phyloP scores from a whole-genome alignment of 2,888 invertebrate genomes.

The Leucophenga montana region DNA sequence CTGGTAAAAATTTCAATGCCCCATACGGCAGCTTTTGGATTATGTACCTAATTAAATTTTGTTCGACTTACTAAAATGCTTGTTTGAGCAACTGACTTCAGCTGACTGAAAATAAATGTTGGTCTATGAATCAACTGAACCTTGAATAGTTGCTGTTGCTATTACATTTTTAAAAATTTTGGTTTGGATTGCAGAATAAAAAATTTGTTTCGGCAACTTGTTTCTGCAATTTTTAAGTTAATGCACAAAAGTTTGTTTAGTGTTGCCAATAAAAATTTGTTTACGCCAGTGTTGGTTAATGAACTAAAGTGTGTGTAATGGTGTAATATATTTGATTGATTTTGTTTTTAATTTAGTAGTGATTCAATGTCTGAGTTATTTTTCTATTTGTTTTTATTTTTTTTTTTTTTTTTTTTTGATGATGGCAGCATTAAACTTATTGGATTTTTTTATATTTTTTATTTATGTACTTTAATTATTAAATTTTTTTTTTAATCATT shows the following conservation, averaged over 20 bases:
- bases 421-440: slow-evolving; percentile 48
- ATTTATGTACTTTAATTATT: slow-evolving; percentile 40
- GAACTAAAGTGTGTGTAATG: neutral
- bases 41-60: too few species aligned
- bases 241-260: neutral
- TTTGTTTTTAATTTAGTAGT: neutral
- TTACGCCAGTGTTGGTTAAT: neutral
- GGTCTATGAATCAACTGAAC: too few species aligned
- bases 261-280: neutral
- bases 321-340: neutral
- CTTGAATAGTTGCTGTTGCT: too few species aligned
- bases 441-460: slow-evolving; percentile 29
- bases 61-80: too few species aligned
- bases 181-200: too few species aligned
- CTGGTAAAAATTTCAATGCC: neutral
- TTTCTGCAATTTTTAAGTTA: neutral
- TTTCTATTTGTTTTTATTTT: neutral
- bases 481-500: slow-evolving; percentile 34
- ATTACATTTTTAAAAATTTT: too few species aligned
- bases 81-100: too few species aligned
- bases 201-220: too few species aligned
- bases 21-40: neutral
- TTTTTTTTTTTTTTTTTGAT: slow-evolving; percentile 15
- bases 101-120: too few species aligned
- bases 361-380: neutral